Conservation (phyloP, 2,888 invertebrate species). For the Melolontha melolontha region DNA sequence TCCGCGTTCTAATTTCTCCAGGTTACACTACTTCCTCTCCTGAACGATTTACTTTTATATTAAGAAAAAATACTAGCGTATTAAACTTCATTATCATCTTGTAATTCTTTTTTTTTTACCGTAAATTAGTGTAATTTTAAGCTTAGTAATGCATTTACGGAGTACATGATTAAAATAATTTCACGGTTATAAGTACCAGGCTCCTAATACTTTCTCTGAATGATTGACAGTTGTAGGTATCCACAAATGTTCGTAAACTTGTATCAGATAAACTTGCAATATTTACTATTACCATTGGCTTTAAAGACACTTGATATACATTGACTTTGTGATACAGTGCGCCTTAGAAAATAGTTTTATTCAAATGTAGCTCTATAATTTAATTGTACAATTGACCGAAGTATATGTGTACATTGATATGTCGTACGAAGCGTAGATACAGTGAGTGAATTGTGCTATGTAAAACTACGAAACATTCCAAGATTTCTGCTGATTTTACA, state of each 20-base stretch:
- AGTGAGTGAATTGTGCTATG: slow-evolving; percentile 10
- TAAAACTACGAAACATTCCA: slow-evolving; percentile 13
- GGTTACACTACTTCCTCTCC: no score
- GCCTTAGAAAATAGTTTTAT: slow-evolving; percentile 23
- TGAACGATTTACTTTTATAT: no score
- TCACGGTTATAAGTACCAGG: slow-evolving; percentile 20
- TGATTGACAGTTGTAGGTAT: slow-evolving; percentile 35
- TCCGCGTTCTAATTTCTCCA: no score
- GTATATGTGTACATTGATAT: slow-evolving; percentile 22
- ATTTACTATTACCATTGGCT: slow-evolving; percentile 18
- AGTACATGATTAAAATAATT: slow-evolving; percentile 24
- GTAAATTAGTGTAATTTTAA: neutral
- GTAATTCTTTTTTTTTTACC: no score
- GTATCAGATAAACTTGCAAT: slow-evolving; percentile 28
- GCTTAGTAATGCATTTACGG: no score
- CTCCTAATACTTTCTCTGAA: slow-evolving; percentile 29
- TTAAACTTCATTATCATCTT: no score
- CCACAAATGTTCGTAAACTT: slow-evolving; percentile 22
- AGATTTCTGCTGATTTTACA: slow-evolving; percentile 24
- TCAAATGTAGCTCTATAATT: slow-evolving; percentile 20
- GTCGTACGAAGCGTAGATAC: slow-evolving; percentile 20
- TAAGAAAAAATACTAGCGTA: no score
- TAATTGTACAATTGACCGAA: slow-evolving; percentile 1
- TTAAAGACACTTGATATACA: slow-evolving; percentile 27
- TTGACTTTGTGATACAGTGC: slow-evolving; percentile 10